These are phyloP conservation scores for Drosophila nigricruria DNA, from an alignment of 2,888 invertebrate genomes.

Conservation along the genomic window DNA sequence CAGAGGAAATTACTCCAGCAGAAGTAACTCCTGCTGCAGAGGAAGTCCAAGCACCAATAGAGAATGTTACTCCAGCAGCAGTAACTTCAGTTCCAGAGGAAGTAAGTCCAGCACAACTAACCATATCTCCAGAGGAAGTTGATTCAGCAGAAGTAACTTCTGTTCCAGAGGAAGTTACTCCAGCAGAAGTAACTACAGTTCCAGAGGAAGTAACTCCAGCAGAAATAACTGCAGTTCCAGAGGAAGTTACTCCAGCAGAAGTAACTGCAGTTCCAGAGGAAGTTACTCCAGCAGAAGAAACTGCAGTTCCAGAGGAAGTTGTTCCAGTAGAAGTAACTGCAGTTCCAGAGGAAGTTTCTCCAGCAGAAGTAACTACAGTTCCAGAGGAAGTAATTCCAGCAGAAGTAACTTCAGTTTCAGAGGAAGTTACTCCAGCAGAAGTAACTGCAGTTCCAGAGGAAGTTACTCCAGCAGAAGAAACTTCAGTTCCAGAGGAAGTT, in stretches of 20 bases:
- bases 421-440: neutral
- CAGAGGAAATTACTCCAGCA: neutral
- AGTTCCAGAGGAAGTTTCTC: neutral
- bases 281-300: neutral
- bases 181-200: neutral
- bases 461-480: neutral
- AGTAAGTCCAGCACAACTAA: neutral
- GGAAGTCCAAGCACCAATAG: neutral
- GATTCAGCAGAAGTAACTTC: neutral
- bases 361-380: neutral
- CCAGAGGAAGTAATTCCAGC: neutral
- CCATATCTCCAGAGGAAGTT: neutral
- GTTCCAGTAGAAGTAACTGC: neutral
- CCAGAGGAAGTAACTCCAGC: neutral
- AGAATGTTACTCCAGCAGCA: neutral
- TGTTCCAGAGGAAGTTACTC: neutral
- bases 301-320: neutral
- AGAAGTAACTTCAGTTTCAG: neutral
- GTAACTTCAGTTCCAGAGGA: neutral
- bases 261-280: neutral
- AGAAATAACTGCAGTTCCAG: neutral
- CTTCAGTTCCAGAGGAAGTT: neutral
- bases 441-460: neutral
- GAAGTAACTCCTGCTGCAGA: too few relatives aligned
- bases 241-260: neutral